These are phyloP conservation scores for Muschampia plurimacula DNA, from an alignment of 2,888 invertebrate species.

Conservation along the genomic window DNA sequence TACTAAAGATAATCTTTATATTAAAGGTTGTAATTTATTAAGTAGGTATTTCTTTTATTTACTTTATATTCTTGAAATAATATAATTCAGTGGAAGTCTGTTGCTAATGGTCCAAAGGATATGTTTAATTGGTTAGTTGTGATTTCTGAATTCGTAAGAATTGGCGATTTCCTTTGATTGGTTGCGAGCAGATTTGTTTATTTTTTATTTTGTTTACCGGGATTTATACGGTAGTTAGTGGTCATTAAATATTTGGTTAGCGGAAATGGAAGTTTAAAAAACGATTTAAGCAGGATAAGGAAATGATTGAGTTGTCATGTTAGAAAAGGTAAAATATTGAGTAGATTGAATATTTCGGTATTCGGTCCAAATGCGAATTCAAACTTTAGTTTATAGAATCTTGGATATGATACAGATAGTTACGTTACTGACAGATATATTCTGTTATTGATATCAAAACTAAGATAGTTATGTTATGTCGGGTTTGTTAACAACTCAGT, in stretches of 20 bases:
- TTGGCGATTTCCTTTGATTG: conserved; percentile 19
- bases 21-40: no score
- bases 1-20: no score
- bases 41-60: no score
- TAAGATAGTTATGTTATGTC: conserved; percentile 2
- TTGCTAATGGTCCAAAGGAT: conserved; percentile 6
- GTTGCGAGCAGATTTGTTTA: background rate
- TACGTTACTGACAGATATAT: background rate
- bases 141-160: conserved; percentile 21
- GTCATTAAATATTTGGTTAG: background rate
- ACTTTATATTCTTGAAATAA: background rate
- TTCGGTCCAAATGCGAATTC: no score
- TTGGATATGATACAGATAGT: background rate
- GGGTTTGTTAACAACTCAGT: conserved; percentile 13
- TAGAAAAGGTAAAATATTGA: background rate
- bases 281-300: background rate
- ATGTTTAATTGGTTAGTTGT: conserved; percentile 29
- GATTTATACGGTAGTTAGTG: no score
- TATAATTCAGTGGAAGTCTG: background rate
- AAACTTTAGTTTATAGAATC: no score
- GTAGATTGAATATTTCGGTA: no score
- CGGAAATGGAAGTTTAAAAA: background rate
- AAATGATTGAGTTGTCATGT: background rate
- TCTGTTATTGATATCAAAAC: conserved; percentile 4
- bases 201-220: no score